phyloP scores from a whole-genome alignment of 2,113 vertebrate genomes.

The Amblyopsis rosae region DNA sequence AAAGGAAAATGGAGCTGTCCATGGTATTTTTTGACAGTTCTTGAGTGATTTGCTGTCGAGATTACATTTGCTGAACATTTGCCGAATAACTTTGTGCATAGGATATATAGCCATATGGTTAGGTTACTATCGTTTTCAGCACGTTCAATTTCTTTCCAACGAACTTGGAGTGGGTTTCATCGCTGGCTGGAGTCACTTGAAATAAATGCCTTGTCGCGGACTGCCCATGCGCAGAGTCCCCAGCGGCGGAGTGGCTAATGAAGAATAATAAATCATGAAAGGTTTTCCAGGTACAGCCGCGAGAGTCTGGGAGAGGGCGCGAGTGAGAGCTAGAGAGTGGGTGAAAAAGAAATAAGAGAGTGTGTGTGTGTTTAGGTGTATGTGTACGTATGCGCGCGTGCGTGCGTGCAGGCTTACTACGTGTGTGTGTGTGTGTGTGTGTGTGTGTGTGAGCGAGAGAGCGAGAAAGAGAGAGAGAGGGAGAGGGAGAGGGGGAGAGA shows the following conservation, averaged over 20 bases:
- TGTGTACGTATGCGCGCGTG: constrained; percentile 17
- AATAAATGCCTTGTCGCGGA: constrained; percentile 74
- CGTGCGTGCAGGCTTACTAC: background rate
- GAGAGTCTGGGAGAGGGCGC: constrained; percentile 62
- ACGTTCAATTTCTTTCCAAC: constrained; percentile 1
- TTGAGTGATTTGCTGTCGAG: too few species aligned
- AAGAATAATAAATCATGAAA: constrained; percentile 85
- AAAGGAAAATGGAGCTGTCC: constrained; percentile 77
- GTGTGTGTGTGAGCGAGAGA: constrained; percentile 34
- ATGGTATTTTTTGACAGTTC: constrained; percentile 13
- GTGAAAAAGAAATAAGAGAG: constrained; percentile 25
- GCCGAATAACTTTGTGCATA: background rate
- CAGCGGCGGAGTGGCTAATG: constrained; percentile 78
- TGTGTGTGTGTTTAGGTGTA: too few species aligned
- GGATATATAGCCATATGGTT: background rate
- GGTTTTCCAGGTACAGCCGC: constrained; percentile 74
- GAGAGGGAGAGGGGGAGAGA: constrained; percentile 10
- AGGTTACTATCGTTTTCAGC: background rate
- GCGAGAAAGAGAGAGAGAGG: constrained; percentile 35
- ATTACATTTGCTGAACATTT: too few species aligned
- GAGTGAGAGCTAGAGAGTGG: constrained; percentile 24
- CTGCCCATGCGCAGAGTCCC: constrained; percentile 80
- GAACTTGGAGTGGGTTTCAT: constrained; percentile 49
- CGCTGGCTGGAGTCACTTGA: constrained; percentile 62
- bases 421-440: background rate